phyloP scores from a whole-genome alignment of 2,113 vertebrate species.

The Ptychochromis oligacanthus region DNA sequence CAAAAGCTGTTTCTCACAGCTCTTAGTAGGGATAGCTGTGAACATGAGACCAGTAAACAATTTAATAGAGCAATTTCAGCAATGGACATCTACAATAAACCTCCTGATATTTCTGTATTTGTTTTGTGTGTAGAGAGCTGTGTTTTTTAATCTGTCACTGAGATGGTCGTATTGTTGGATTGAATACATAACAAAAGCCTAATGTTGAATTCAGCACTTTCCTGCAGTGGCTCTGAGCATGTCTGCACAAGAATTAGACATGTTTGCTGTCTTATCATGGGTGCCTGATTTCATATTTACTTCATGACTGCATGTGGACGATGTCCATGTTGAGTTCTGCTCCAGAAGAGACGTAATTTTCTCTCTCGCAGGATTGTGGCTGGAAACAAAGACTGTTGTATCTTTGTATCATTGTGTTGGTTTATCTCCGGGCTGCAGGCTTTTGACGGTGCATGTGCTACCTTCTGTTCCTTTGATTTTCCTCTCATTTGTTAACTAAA shows the following conservation, averaged over 20 bases:
- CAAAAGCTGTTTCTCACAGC: constrained; percentile 22
- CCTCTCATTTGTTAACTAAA: constrained; percentile 73
- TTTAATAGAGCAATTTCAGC: constrained; percentile 43
- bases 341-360: constrained; percentile 62
- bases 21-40: constrained; percentile 18
- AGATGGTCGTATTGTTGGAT: neutral
- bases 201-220: constrained; percentile 32
- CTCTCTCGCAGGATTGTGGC: constrained; percentile 26
- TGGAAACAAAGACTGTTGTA: constrained; percentile 54
- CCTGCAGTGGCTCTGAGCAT: constrained; percentile 3
- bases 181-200: constrained; percentile 36
- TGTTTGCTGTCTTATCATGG: constrained; percentile 24
- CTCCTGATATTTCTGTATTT: constrained; percentile 25
- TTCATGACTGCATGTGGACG: constrained; percentile 22
- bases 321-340: constrained; percentile 52
- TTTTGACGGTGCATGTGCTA: constrained; percentile 60
- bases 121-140: constrained; percentile 4
- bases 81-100: constrained; percentile 34
- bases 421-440: constrained; percentile 75
- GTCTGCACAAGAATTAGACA: constrained; percentile 28
- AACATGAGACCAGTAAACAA: constrained; percentile 33
- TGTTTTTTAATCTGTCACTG: constrained; percentile 15
- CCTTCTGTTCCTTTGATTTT: constrained; percentile 61
- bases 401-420: constrained; percentile 68
- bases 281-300: constrained; percentile 41